Evolutionary conservation across 2,888 invertebrate species (phyloP), one percentile per base, ranked within the genome.

Genomic region (Gymnosoma rotundatum): DNA sequence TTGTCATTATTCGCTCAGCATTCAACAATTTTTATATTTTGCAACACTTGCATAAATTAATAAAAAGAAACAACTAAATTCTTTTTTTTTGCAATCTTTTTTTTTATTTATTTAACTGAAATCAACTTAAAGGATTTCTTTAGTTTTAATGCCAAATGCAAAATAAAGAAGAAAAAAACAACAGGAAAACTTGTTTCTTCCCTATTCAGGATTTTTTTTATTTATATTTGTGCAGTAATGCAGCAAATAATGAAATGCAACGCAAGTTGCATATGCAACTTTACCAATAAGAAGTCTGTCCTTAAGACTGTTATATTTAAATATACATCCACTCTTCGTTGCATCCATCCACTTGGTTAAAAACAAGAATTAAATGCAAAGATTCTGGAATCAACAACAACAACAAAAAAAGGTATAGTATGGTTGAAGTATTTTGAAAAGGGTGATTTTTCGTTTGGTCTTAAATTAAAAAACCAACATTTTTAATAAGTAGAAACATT

Each of bases 1-100:
- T 6, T 32, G 20, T 20, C 64, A 48, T 50, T 18, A 20, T 42
- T 7, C 36, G 8, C 21, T 0, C 18, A 21, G 0, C 18, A 50
- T 58, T 54, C 32, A 42, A 70, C 63, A 70, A 20, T 38, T 69
- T 25, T 52, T 48, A n/a, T 52, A 52, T 60, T 50, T 58, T 63
- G 74, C 74, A 80, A 61, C 80, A 80, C 73, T 80, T 80, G 73
- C 80, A 73, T 50, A 66, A 60, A 50, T 73, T 80, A 45, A 45
- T 48, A 12, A 50, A 20, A 70, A 56, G n/a, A 18, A n/a, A n/a
- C n/a, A n/a, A 20, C 64, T 2, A n/a, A 38, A n/a, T 73, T 21
- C 14, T 16, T 48, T 64, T 64, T 12, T 25, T 32, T 8, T 32
- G 32, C 9, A 60, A 50, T 48, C 14, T 48, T 48, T 32, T 5